Evolutionary conservation across 2,888 invertebrate genomes (phyloP).

Genomic region (Mylabris sibirica): DNA sequence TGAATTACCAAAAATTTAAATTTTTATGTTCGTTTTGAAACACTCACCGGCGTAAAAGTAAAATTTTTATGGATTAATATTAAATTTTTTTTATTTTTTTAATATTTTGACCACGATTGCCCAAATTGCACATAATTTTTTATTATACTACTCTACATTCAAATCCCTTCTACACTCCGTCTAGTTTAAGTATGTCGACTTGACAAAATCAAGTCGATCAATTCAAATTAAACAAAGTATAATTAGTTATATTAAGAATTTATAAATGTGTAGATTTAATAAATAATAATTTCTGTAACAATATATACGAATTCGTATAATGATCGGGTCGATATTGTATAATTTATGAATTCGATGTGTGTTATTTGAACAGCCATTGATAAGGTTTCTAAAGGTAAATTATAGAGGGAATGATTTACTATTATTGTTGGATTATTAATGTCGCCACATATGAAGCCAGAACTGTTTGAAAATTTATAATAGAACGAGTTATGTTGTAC

Average conservation of each 20-base stretch:
- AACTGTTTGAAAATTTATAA: background rate
- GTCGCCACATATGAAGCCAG: background rate
- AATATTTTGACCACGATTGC: background rate
- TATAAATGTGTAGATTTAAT: too few relatives aligned
- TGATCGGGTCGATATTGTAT: background rate
- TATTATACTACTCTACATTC: background rate
- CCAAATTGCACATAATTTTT: background rate
- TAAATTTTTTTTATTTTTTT: background rate
- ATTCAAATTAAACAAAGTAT: too few relatives aligned
- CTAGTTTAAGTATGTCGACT: too few relatives aligned
- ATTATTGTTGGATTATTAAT: background rate
- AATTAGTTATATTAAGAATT: too few relatives aligned
- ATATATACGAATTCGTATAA: background rate
- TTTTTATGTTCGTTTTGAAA: too few relatives aligned
- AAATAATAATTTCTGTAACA: background rate
- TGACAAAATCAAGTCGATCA: too few relatives aligned
- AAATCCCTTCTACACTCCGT: too few relatives aligned
- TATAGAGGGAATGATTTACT: background rate
- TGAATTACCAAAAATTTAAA: too few relatives aligned
- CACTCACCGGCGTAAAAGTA: background rate
- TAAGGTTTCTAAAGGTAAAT: background rate
- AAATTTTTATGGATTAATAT: background rate
- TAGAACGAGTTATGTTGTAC: background rate
- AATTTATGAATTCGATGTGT: background rate
- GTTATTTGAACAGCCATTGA: background rate